A percentile compares a stretch with the other conserved stretches of the same genome.
phyloP scores from a whole-genome alignment of 1,140 invertebrate genomes.

The Drosophila pseudoananassae region DNA sequence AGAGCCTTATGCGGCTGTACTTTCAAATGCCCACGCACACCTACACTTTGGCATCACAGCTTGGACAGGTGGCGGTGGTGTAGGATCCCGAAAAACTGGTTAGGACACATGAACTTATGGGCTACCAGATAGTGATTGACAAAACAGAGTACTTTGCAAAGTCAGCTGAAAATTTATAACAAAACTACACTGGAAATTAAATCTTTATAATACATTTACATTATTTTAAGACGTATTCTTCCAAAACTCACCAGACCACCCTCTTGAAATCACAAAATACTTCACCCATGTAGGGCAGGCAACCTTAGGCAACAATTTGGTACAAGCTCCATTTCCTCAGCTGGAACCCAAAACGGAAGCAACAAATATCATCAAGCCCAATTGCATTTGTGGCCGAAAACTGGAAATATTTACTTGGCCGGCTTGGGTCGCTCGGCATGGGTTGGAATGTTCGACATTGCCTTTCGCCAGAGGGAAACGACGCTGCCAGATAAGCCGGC shows the following conservation, averaged over 20 bases:
- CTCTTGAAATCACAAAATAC: conserved; percentile 13
- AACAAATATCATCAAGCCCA: conserved; percentile 81
- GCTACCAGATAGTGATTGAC: conserved; percentile 60
- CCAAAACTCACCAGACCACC: not conserved
- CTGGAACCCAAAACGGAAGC: conserved; percentile 73
- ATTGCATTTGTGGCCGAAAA: conserved; percentile 81
- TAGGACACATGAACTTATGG: conserved; percentile 24
- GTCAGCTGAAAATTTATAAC: conserved; percentile 10
- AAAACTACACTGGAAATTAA: not conserved
- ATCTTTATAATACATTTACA: too few species aligned
- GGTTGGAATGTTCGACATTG: conserved; percentile 8
- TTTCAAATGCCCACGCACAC: conserved; percentile 39
- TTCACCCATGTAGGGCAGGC: conserved; percentile 6
- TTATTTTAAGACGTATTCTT: too few species aligned
- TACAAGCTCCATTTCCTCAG: conserved; percentile 69
- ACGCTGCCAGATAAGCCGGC: conserved; percentile 10
- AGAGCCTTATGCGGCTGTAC: conserved; percentile 61
- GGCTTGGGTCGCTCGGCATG: not conserved
- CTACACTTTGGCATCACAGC: not conserved
- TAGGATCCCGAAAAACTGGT: conserved; percentile 28
- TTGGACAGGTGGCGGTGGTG: conserved; percentile 20
- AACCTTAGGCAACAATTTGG: conserved; percentile 28
- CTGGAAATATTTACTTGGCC: conserved; percentile 75
- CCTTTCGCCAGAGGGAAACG: conserved; percentile 12
- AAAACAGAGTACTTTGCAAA: conserved; percentile 32